phyloP scores from a whole-genome alignment of 1,140 invertebrate species.

The Neomicropteryx cornuta region DNA sequence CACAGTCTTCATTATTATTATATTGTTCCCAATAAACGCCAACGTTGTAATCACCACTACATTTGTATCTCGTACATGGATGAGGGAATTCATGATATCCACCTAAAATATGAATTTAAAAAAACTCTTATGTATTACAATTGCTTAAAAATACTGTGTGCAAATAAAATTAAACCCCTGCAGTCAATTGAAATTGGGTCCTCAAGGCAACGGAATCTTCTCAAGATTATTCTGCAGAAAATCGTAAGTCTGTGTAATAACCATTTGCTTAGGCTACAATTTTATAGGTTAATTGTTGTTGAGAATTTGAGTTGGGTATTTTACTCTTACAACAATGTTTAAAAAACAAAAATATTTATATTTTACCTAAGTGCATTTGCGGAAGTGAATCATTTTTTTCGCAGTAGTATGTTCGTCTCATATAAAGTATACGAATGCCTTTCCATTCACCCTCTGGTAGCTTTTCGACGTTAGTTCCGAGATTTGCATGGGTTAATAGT shows the following conservation, averaged over 20 bases:
- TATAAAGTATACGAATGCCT: constrained; percentile 20
- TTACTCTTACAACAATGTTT: too few species aligned
- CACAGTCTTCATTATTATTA: constrained; percentile 17
- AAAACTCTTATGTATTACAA: not conserved
- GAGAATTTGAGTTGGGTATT: too few species aligned
- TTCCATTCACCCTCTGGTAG: constrained; percentile 23
- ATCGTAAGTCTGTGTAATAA: too few species aligned
- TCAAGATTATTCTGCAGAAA: too few species aligned
- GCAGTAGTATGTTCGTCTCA: constrained; percentile 28
- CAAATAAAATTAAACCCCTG: constrained; percentile 1
- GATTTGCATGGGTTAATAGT: constrained; percentile 20
- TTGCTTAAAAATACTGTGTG: not conserved
- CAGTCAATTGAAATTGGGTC: too few species aligned
- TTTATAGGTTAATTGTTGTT: too few species aligned
- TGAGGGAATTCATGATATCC: not conserved
- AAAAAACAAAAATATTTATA: not conserved
- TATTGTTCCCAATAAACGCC: constrained; percentile 22
- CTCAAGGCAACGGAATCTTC: too few species aligned
- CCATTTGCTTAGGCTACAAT: too few species aligned
- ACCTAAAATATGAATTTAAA: not conserved
- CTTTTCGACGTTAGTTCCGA: constrained; percentile 20
- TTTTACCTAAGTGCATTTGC: constrained; percentile 19
- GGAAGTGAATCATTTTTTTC: constrained; percentile 16
- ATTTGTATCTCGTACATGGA: constrained; percentile 17
- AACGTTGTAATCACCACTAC: constrained; percentile 30